These are phyloP conservation scores for Diadophis punctatus DNA, from an alignment of 2,113 vertebrate species.

Conservation along the genomic window DNA sequence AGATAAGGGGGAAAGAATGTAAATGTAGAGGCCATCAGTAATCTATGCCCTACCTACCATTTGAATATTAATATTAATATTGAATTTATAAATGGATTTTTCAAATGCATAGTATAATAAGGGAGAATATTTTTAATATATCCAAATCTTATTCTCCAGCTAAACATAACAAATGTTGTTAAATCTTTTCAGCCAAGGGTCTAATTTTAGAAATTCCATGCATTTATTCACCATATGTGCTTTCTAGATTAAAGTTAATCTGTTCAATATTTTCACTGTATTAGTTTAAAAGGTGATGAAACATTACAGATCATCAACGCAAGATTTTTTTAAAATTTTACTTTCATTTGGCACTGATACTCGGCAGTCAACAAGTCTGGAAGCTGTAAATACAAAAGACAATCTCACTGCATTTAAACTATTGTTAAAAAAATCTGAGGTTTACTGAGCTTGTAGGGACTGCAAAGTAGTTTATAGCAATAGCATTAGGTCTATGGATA, in stretches of 20 bases:
- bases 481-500: not conserved
- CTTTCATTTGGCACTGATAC: not conserved
- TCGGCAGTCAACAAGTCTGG: not conserved
- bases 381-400: not conserved
- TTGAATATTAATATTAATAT: not conserved
- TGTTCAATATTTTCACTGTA: not conserved
- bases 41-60: not conserved
- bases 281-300: slow-evolving; percentile 13
- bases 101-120: not conserved
- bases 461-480: not conserved
- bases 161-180: not conserved
- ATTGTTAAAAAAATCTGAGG: not conserved
- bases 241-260: not conserved
- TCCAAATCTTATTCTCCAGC: not conserved
- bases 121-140: not conserved
- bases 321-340: not conserved
- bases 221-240: not conserved
- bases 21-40: not conserved
- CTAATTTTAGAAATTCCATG: slow-evolving; percentile 20
- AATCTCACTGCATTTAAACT: not conserved
- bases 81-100: not conserved
- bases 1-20: not conserved
- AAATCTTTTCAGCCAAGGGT: not conserved
- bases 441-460: not conserved
- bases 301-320: not conserved